phyloP scores from a whole-genome alignment of 2,113 vertebrate species.

The Xyrauchen texanus region DNA sequence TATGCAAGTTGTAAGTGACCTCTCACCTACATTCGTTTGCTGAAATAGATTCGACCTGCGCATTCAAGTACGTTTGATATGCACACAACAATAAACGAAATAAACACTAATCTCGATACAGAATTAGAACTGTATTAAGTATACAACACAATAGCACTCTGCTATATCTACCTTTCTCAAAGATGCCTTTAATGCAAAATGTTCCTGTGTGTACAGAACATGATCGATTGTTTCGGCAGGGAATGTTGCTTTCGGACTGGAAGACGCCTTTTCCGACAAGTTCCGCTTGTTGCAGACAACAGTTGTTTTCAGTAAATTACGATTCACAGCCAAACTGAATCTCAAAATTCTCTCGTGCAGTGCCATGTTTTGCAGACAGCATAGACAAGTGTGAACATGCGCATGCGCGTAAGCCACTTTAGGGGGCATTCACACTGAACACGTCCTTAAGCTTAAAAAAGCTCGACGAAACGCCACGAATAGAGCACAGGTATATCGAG shows the following conservation, averaged over 20 bases:
- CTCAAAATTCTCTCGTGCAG: constrained; percentile 30
- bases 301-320: constrained; percentile 33
- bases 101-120: background rate
- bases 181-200: constrained; percentile 67
- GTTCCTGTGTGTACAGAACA: constrained; percentile 64
- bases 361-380: constrained; percentile 65
- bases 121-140: background rate
- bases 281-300: constrained; percentile 47
- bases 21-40: constrained; percentile 61
- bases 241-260: constrained; percentile 46
- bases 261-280: constrained; percentile 61
- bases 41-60: background rate
- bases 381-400: too few relatives aligned
- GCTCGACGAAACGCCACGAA: too few relatives aligned
- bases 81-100: background rate
- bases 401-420: too few relatives aligned
- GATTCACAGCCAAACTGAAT: constrained; percentile 36
- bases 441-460: too few relatives aligned
- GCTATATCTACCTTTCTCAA: constrained; percentile 74
- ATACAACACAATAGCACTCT: background rate
- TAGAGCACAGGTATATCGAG: too few relatives aligned
- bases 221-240: constrained; percentile 41
- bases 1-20: constrained; percentile 50
- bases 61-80: background rate
- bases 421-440: too few relatives aligned